Evolutionary conservation across 2,113 vertebrate species (phyloP).

Genomic region (Myrmecophaga tridactyla): DNA sequence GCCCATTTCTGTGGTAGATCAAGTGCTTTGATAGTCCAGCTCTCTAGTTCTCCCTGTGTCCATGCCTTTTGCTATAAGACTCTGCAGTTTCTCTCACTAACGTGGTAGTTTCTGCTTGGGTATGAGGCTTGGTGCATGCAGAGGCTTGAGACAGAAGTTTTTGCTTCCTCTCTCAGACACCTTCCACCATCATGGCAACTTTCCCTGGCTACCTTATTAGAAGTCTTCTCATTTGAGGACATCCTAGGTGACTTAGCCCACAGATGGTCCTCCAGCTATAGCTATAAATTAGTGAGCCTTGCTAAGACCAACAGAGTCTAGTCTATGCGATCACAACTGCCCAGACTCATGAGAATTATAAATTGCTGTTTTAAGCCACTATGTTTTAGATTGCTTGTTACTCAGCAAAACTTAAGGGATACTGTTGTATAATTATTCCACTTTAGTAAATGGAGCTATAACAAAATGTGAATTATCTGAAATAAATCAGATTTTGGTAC

Average conservation of each 20-base stretch:
- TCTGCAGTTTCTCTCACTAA: neutral
- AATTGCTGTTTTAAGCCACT: neutral
- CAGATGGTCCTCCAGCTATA: neutral
- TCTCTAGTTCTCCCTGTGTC: neutral
- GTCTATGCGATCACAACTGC: neutral
- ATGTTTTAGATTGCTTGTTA: neutral
- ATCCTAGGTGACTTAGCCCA: neutral
- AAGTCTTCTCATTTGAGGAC: neutral
- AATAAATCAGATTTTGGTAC: neutral
- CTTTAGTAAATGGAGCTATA: constrained; percentile 1
- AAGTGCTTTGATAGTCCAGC: neutral
- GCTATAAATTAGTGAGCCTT: neutral
- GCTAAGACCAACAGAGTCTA: neutral
- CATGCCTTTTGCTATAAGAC: neutral
- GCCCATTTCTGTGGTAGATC: neutral
- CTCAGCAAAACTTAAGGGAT: neutral
- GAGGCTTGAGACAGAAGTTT: neutral
- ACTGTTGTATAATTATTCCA: neutral
- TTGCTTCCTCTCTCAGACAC: neutral
- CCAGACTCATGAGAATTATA: neutral
- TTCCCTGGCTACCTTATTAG: neutral
- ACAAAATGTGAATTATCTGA: neutral
- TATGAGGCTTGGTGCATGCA: neutral
- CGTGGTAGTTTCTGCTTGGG: neutral
- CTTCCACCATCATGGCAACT: neutral